Conservation (phyloP, 2,888 invertebrate genomes). For the Agrotis ipsilon region DNA sequence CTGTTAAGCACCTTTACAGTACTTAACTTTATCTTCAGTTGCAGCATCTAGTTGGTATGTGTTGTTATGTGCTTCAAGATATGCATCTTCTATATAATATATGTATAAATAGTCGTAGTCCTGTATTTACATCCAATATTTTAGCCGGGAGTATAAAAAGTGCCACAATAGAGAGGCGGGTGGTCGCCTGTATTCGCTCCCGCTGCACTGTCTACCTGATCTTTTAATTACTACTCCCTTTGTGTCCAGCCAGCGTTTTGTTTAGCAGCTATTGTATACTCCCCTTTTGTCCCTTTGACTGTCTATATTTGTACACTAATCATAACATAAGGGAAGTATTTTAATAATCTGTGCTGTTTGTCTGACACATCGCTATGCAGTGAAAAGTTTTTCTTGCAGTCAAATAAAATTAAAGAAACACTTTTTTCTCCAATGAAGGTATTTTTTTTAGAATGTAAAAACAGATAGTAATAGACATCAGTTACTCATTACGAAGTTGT, state of each 20-base stretch:
- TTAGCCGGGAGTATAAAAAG: slow-evolving; percentile 57
- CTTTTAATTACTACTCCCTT: slow-evolving; percentile 79
- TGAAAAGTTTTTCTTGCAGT: background rate
- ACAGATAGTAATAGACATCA: too few relatives aligned
- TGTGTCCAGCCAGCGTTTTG: slow-evolving; percentile 71
- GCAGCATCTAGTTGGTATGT: slow-evolving; percentile 3
- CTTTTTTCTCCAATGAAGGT: too few relatives aligned
- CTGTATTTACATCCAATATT: slow-evolving; percentile 39
- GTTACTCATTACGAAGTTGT: too few relatives aligned
- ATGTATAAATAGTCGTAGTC: slow-evolving; percentile 19
- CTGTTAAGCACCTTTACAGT: slow-evolving; percentile 37
- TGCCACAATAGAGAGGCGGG: slow-evolving; percentile 68
- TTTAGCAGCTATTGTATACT: slow-evolving; percentile 66
- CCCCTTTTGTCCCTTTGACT: slow-evolving; percentile 60
- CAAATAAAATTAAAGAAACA: background rate
- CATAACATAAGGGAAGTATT: slow-evolving; percentile 41
- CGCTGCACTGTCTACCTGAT: slow-evolving; percentile 79
- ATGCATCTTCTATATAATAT: background rate
- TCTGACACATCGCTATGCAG: background rate
- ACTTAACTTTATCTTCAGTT: slow-evolving; percentile 16
- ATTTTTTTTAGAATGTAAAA: too few relatives aligned
- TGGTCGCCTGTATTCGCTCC: slow-evolving; percentile 60
- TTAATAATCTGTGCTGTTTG: background rate
- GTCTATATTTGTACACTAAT: slow-evolving; percentile 56
- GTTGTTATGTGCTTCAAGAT: slow-evolving; percentile 1